Evolutionary conservation across 2,113 vertebrate genomes (phyloP), one percentile per base, ranked within the genome.

Genomic region (Connochaetes taurinus): DNA sequence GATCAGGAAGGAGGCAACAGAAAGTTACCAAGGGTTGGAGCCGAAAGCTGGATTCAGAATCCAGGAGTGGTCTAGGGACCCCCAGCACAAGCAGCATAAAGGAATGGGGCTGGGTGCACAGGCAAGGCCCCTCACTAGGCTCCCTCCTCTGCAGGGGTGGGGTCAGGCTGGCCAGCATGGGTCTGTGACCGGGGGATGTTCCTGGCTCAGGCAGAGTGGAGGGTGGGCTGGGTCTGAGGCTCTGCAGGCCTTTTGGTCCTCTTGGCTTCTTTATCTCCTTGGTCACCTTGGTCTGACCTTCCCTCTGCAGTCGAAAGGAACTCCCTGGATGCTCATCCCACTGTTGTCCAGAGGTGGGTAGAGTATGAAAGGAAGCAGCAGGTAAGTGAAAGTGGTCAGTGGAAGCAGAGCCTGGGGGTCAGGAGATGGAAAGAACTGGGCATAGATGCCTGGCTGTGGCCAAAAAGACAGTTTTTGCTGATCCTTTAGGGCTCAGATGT

Each of bases 401-500:
- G 31, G 53, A 67, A 84, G 40, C 9, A 88, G 80, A 92, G 29
- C 47, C 11, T 57, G 25, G 27, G 25, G 81, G 57, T 25, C 19
- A 25, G 19, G 7, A 7, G 52, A 23, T 29, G 29, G 27, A 36
- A 47, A 40, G 15, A 1, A 1, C 33, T 62, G 27, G 83, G 10
- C 0, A 2, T 64, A 57, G 14, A 27, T 45, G 10, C 31, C 23
- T 76, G 83, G 27, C n/a, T 62, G 31, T 52, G 50, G 67, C 89
- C 64, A 88, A 74, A 85, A 71, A 86, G 62, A n/a, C 43, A 45
- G 5, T 58, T 92, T 94, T 64, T 96, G 96, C 96, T 95, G 87
- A 93, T 82, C 3, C 40, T 88, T 40, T 57, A 67, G 78, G 62
- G 31, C 29, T 80, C 33, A 9, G 81, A 45, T 47, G 74, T 64